These are phyloP conservation scores for Rhinogobius similis DNA, from an alignment of 2,113 vertebrate genomes.

Conservation along the genomic window DNA sequence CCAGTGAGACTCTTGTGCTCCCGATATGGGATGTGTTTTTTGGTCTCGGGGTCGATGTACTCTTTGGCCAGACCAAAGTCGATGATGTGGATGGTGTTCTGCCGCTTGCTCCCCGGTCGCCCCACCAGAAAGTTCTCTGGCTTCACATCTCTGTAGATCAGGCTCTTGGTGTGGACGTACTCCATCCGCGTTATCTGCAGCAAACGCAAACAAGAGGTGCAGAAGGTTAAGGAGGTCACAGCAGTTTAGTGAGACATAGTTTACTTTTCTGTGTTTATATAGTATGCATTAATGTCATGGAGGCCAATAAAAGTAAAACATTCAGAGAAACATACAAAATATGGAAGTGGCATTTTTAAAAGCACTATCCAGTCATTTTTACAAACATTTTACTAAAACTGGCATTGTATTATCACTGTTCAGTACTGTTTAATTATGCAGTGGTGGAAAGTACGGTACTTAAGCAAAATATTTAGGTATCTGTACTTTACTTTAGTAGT, in stretches of 20 bases:
- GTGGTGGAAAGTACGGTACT: no score
- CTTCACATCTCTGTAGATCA: constrained; percentile 97
- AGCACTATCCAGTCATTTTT: no score
- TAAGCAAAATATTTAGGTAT: no score
- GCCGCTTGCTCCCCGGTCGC: constrained; percentile 91
- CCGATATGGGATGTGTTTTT: constrained; percentile 99
- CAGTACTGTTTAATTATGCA: no score
- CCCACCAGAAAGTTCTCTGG: constrained; percentile 98
- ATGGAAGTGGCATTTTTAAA: not conserved
- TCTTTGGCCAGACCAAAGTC: constrained; percentile 99
- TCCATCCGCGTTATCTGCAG: constrained; percentile 95
- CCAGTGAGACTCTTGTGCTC: constrained; percentile 99
- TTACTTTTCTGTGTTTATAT: no score
- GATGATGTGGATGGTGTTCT: constrained; percentile 97
- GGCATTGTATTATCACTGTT: no score
- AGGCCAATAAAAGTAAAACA: not conserved
- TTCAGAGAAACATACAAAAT: not conserved
- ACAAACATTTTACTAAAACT: no score
- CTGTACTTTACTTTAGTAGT: no score
- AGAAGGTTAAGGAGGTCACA: not conserved
- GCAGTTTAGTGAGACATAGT: not conserved
- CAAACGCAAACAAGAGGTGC: not conserved
- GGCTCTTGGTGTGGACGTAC: constrained; percentile 95
- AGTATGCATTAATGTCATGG: no score
- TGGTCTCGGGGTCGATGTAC: constrained; percentile 98